A percentile compares a stretch with the other conserved stretches of the same genome.
Conservation (phyloP, 2,888 invertebrate genomes). For the Helleia helle region DNA sequence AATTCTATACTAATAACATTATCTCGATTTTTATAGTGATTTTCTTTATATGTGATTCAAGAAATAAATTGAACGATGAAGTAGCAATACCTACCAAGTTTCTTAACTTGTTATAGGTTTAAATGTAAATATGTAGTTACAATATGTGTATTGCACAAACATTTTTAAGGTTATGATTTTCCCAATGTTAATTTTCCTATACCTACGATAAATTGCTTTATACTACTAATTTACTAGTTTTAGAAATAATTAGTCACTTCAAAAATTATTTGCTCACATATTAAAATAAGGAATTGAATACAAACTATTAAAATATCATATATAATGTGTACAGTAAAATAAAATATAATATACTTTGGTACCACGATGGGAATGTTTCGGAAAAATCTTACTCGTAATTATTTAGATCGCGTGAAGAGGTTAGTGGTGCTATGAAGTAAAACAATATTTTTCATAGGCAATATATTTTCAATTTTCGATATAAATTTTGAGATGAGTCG, state of each 20-base stretch:
- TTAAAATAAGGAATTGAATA: conserved; percentile 23
- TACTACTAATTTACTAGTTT: neutral
- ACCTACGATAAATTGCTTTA: neutral
- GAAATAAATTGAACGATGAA: neutral
- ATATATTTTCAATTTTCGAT: conserved; percentile 60
- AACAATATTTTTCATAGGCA: conserved; percentile 63
- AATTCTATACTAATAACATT: neutral
- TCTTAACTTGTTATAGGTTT: neutral
- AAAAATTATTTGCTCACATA: conserved; percentile 22
- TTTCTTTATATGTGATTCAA: neutral
- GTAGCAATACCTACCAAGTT: neutral
- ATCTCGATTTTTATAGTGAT: neutral
- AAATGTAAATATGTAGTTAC: conserved; percentile 3
- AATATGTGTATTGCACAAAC: conserved; percentile 1
- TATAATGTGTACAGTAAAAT: conserved; percentile 20
- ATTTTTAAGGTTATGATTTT: neutral
- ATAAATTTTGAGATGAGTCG: conserved; percentile 50
- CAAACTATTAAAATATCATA: conserved; percentile 18
- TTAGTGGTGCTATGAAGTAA: conserved; percentile 62
- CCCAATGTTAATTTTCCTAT: neutral
- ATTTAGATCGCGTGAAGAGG: conserved; percentile 18
- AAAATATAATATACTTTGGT: conserved; percentile 16
- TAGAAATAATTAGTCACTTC: neutral
- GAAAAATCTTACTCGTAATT: conserved; percentile 15
- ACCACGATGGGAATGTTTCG: conserved; percentile 1